Evolutionary conservation across 2,113 vertebrate genomes (phyloP), one percentile per base, ranked within the genome.

Genomic region (Ariopsis seemanni): DNA sequence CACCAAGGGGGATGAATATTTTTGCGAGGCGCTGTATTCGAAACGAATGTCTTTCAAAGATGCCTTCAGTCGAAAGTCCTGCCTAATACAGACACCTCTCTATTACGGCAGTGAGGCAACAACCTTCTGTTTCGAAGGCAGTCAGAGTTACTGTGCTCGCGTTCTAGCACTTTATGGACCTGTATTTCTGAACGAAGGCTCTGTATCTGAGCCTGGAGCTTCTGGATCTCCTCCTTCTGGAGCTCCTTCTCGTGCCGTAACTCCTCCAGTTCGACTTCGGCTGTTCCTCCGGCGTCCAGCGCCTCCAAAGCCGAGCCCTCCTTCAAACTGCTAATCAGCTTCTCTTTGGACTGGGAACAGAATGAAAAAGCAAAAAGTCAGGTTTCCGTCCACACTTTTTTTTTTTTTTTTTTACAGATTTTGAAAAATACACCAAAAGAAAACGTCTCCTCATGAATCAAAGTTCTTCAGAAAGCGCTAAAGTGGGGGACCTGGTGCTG

Each of bases 321-420:
- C 91, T 99, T 99, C 89, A 99, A 93, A 92, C 98, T 99, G 95
- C 96, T 99, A 90, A 99, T 99, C 90, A 99, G 90, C 93, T 99
- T 99, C 91, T 99, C 98, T 94, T 99, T 99, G 86, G 98, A 99
- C 98, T 99, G 91, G 62, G 90, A 86, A 67, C 4, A 79, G 7
- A 48, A 84, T 3, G 74, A 22, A 86, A 62, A 30, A 83, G 0
- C 2, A 55, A 11, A 58, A 50, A 15, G 30, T 50, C 15, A 60
- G 15, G 1, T 17, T 79, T 57, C 20, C 7, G 5, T 34, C 34
- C 17, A 7, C 1, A 48, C 69, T 1, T 20, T 42, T 72, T 18
- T n/a, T 1, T 20, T 42, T 72, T 18, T n/a, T 42, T 42, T 42
- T 42, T 42, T 42, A n/a, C 22, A 0, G 10, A 63, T 14, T 42